These are phyloP conservation scores for Thalassarche chlororhynchos DNA, from an alignment of 2,113 vertebrate genomes.

Conservation along the genomic window DNA sequence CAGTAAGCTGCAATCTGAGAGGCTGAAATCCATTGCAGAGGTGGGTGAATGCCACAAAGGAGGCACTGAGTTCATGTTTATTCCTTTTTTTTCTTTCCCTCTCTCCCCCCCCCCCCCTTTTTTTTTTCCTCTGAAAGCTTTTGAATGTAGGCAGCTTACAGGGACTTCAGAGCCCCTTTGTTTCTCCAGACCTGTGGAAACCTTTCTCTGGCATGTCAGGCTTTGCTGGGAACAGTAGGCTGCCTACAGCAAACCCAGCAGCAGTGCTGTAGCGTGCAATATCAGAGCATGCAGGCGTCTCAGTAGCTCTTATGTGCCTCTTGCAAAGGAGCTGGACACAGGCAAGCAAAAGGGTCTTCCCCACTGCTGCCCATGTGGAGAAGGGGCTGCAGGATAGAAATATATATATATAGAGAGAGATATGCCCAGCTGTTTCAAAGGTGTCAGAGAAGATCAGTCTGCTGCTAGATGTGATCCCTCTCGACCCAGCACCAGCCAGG, in stretches of 20 bases:
- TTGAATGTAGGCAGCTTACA: neutral
- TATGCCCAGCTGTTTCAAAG: neutral
- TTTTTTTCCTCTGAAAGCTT: neutral
- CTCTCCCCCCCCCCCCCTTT: too few relatives aligned
- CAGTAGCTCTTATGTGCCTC: neutral
- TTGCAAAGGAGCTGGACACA: neutral
- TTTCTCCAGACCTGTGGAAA: neutral
- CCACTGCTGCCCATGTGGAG: neutral
- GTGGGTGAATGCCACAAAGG: neutral
- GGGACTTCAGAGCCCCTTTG: neutral
- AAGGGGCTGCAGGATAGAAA: neutral
- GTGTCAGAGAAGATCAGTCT: neutral
- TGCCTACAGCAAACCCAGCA: neutral
- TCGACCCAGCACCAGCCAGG: neutral
- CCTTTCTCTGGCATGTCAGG: neutral
- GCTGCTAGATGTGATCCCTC: neutral
- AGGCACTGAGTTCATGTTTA: neutral
- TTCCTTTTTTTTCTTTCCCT: neutral
- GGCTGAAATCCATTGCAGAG: neutral
- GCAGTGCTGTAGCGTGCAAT: fast-evolving
- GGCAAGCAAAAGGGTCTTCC: neutral
- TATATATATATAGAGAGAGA: too few relatives aligned
- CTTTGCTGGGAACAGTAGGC: neutral
- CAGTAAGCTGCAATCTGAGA: neutral
- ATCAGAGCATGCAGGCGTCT: neutral